These are phyloP conservation scores for Brachypteracias leptosomus DNA, from an alignment of 2,113 vertebrate genomes.

Conservation along the genomic window DNA sequence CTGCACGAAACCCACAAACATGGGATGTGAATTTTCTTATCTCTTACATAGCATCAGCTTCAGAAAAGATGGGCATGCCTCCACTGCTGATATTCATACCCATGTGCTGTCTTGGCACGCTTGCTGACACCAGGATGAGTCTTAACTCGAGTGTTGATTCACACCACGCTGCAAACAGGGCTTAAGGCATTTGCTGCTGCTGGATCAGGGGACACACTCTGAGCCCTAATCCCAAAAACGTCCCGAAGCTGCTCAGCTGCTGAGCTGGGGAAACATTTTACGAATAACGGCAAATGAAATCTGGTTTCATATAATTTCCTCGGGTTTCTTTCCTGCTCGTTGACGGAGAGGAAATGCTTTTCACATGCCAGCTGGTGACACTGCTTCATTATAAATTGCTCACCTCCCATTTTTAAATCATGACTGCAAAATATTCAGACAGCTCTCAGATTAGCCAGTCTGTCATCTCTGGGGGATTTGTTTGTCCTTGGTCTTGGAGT, in stretches of 20 bases:
- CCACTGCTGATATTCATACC: neutral
- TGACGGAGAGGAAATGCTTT: conserved; percentile 37
- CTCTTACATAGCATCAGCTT: neutral
- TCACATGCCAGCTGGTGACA: conserved; percentile 64
- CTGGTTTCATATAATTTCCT: neutral
- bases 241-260: neutral
- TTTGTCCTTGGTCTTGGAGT: neutral
- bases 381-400: conserved; percentile 57
- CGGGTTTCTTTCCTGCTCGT: neutral
- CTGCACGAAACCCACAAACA: neutral
- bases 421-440: neutral
- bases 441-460: neutral
- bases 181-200: neutral
- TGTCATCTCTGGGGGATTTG: neutral
- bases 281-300: conserved; percentile 11
- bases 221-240: neutral
- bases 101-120: neutral
- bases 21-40: neutral
- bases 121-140: neutral
- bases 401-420: neutral
- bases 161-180: neutral
- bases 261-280: neutral
- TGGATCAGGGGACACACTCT: neutral
- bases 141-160: neutral
- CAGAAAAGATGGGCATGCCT: neutral